A percentile compares a stretch with the other conserved stretches of the same genome.
phyloP scores from a whole-genome alignment of 1,140 invertebrate species.

The Drosophila nikananu region DNA sequence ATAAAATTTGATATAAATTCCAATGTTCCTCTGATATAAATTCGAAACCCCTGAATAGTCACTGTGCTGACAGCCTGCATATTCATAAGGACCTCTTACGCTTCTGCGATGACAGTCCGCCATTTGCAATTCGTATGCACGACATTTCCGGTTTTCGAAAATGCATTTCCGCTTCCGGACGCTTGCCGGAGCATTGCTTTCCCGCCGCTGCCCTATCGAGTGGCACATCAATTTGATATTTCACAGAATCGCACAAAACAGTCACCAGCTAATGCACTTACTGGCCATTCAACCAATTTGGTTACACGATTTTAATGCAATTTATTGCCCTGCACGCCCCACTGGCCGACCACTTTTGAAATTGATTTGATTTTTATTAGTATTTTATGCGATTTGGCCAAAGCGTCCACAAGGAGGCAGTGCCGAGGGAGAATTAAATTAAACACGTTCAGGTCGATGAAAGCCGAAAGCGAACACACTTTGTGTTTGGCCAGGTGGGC shows the following conservation, averaged over 20 bases:
- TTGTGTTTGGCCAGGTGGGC: constrained; percentile 33
- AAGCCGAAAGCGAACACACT: constrained; percentile 22
- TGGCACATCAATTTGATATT: constrained; percentile 70
- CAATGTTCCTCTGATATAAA: neutral
- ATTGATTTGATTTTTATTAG: constrained; percentile 79
- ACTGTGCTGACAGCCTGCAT: neutral
- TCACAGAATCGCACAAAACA: constrained; percentile 56
- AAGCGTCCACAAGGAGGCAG: constrained; percentile 18
- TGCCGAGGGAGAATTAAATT: constrained; percentile 44
- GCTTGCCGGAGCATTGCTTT: constrained; percentile 5
- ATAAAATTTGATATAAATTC: no score
- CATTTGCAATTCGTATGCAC: constrained; percentile 74
- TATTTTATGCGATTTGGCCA: constrained; percentile 65
- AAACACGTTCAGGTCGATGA: constrained; percentile 41
- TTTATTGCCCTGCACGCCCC: constrained; percentile 65
- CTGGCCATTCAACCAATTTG: constrained; percentile 78
- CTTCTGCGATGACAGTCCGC: neutral
- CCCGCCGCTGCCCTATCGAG: neutral
- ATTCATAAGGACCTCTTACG: constrained; percentile 12
- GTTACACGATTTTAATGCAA: constrained; percentile 75
- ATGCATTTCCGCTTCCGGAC: constrained; percentile 74
- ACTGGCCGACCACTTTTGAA: constrained; percentile 57
- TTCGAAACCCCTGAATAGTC: neutral
- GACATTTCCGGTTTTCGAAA: constrained; percentile 79
- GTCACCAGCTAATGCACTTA: constrained; percentile 69